phyloP scores from a whole-genome alignment of 2,888 invertebrate genomes.

The Megastigmus dorsalis region DNA sequence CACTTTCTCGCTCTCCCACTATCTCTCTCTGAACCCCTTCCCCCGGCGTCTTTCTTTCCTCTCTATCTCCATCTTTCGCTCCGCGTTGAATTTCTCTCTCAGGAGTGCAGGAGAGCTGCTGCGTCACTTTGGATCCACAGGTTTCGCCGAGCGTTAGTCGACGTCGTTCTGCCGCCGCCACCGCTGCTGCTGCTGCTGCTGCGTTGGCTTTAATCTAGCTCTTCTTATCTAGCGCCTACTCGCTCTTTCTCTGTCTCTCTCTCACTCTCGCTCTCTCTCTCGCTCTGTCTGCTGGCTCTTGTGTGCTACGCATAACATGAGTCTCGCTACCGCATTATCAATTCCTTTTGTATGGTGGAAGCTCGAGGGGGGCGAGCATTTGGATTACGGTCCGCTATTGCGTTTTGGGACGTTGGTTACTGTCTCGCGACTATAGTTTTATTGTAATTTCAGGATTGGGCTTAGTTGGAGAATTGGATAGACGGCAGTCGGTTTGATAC shows the following conservation, averaged over 20 bases:
- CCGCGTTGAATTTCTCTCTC: conserved; percentile 41
- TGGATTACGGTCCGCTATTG: conserved; percentile 40
- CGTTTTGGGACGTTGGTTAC: conserved; percentile 30
- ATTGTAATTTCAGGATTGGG: no score
- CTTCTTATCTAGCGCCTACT: conserved; percentile 5
- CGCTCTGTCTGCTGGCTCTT: conserved; percentile 8
- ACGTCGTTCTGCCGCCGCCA: no score
- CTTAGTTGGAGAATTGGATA: no score
- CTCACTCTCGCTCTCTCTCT: conserved; percentile 7
- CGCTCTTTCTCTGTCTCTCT: conserved; percentile 13
- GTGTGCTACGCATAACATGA: neutral
- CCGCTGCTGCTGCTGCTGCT: conserved; percentile 42
- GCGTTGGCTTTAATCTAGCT: conserved; percentile 46
- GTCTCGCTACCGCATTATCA: conserved; percentile 48
- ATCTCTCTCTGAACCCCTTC: conserved; percentile 50
- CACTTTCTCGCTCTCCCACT: conserved; percentile 60
- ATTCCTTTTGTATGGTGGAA: conserved; percentile 55
- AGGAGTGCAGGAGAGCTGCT: conserved; percentile 22
- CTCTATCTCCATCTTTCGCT: conserved; percentile 20
- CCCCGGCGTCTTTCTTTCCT: conserved; percentile 42
- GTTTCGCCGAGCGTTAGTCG: conserved; percentile 54
- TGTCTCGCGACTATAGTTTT: no score
- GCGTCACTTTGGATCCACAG: conserved; percentile 58
- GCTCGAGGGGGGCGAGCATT: conserved; percentile 16
- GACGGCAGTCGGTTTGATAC: neutral